These are phyloP conservation scores for Rallus limicola DNA, from an alignment of 2,113 vertebrate species.

Conservation along the genomic window DNA sequence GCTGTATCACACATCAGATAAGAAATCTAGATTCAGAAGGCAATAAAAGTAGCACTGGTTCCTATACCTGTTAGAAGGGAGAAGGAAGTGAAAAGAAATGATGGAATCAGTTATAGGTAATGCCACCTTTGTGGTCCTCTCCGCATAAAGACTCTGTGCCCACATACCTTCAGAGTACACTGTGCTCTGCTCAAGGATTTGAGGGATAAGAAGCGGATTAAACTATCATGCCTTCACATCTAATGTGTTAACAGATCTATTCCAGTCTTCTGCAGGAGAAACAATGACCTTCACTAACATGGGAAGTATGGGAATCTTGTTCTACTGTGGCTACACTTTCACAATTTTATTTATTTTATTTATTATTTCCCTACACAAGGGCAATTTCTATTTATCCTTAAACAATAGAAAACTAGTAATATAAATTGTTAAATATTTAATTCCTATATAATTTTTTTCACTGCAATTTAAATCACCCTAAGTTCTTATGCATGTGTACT, in stretches of 20 bases:
- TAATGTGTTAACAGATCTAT: neutral
- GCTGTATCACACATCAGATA: neutral
- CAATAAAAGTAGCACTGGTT: neutral
- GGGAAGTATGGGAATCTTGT: neutral
- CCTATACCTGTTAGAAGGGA: neutral
- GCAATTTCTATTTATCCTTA: neutral
- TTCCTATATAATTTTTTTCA: neutral
- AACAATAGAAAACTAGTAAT: neutral
- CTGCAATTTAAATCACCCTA: neutral
- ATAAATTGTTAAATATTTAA: neutral
- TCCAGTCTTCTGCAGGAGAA: neutral
- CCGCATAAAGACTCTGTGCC: neutral
- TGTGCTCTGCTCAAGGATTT: neutral
- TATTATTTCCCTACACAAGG: neutral
- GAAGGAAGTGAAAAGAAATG: neutral
- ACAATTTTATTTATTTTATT: neutral
- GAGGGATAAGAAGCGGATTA: neutral
- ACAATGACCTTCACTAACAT: neutral
- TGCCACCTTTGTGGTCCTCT: neutral
- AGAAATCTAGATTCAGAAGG: neutral
- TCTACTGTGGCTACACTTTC: neutral
- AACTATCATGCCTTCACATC: neutral
- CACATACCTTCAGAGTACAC: neutral
- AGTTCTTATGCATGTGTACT: neutral
- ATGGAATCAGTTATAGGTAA: neutral